These are phyloP conservation scores for Alauda arvensis DNA, from an alignment of 2,797 vertebrate species.

Conservation along the genomic window DNA sequence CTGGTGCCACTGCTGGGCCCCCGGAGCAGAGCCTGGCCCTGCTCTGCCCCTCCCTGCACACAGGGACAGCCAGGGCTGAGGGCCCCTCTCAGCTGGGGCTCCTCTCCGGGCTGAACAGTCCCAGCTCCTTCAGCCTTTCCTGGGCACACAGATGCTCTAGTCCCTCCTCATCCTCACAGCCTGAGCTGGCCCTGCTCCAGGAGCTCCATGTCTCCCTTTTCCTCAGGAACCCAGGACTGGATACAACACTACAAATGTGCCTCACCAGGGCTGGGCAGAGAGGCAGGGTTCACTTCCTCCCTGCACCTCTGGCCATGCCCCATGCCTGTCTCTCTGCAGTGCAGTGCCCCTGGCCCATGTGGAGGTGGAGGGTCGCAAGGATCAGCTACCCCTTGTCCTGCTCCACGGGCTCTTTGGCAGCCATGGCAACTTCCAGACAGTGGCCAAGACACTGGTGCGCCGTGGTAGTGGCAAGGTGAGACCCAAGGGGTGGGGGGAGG, in stretches of 20 bases:
- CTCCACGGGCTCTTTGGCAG: slow-evolving; percentile 94
- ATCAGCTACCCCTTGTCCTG: slow-evolving; percentile 82
- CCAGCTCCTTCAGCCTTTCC: neutral
- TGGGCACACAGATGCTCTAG: neutral
- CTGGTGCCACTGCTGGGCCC: neutral
- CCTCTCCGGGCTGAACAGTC: neutral
- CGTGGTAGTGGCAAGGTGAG: slow-evolving; percentile 86
- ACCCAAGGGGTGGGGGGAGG: too few relatives aligned
- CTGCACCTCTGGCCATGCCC: neutral
- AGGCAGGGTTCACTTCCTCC: neutral
- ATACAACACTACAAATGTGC: neutral
- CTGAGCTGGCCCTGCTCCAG: fast-evolving
- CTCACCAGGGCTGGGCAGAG: neutral
- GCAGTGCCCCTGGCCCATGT: slow-evolving; percentile 82
- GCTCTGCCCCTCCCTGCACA: neutral
- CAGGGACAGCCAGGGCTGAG: neutral
- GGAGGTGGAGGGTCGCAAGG: slow-evolving; percentile 77
- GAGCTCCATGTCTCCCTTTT: neutral
- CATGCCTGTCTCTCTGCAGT: slow-evolving; percentile 41
- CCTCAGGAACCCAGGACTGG: neutral
- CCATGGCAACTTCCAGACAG: slow-evolving; percentile 87
- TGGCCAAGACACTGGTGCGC: slow-evolving; percentile 84
- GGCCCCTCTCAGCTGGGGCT: neutral
- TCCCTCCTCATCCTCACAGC: neutral
- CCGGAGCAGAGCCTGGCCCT: neutral